Evolutionary conservation across 2,888 invertebrate genomes (phyloP).

Genomic region (Himalopsyche tibetana): DNA sequence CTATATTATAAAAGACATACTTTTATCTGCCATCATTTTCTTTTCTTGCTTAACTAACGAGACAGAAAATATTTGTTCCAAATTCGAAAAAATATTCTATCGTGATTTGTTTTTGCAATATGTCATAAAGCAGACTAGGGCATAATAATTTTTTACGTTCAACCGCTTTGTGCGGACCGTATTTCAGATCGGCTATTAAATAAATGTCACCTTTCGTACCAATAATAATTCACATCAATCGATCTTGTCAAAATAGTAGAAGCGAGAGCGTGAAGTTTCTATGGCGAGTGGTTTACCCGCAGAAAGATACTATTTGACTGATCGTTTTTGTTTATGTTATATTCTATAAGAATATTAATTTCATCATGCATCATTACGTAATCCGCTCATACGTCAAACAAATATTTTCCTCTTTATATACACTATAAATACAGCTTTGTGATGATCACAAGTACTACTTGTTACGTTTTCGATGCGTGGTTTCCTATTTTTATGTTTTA

Average conservation of each 20-base stretch:
- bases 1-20: too few relatives aligned
- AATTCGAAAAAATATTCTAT: constrained; percentile 41
- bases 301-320: background rate
- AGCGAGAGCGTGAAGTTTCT: background rate
- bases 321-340: background rate
- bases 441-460: too few relatives aligned
- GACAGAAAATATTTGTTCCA: constrained; percentile 49
- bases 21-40: background rate
- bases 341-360: too few relatives aligned
- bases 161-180: constrained; percentile 1
- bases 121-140: too few relatives aligned
- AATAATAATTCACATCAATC: constrained; percentile 26
- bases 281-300: background rate
- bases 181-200: constrained; percentile 24
- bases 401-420: too few relatives aligned
- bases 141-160: constrained; percentile 2
- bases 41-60: background rate
- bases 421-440: too few relatives aligned
- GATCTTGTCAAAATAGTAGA: background rate
- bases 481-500: background rate
- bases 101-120: background rate
- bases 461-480: too few relatives aligned
- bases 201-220: constrained; percentile 7
- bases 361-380: too few relatives aligned
- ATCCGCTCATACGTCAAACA: too few relatives aligned